Percentiles rank a stretch among this genome's conserved stretches.
Evolutionary conservation across 2,888 invertebrate genomes (phyloP).

Genomic region (Sarcophaga caerulescens): DNA sequence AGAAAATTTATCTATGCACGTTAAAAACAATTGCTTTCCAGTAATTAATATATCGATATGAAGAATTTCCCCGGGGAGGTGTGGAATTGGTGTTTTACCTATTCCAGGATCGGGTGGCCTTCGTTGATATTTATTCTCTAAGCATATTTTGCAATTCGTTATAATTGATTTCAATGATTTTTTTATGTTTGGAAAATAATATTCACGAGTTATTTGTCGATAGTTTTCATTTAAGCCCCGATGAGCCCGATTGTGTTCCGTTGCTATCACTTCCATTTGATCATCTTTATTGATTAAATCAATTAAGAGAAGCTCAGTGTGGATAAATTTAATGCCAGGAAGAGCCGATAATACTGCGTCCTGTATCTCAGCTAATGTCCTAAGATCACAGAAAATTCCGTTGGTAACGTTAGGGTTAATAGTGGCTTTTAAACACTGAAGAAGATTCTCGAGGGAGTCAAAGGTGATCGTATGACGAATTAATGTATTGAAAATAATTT

Average conservation of each 20-base stretch:
- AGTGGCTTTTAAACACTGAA: not conserved
- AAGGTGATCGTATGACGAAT: not conserved
- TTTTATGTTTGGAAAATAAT: conserved; percentile 34
- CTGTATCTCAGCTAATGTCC: conserved; percentile 7
- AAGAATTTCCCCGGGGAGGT: conserved; percentile 28
- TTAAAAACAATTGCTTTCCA: conserved; percentile 31
- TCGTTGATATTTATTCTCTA: conserved; percentile 23
- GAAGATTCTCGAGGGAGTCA: too few relatives aligned
- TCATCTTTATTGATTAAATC: conserved; percentile 40
- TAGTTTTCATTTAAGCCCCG: conserved; percentile 49
- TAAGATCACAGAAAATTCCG: conserved; percentile 28
- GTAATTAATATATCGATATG: conserved; percentile 42
- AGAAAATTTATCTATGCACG: conserved; percentile 56
- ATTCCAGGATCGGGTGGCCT: conserved; percentile 28
- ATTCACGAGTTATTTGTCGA: conserved; percentile 26
- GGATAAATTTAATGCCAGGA: too few relatives aligned
- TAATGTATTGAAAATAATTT: conserved; percentile 31
- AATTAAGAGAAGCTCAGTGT: conserved; percentile 32
- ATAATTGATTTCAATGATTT: conserved; percentile 23
- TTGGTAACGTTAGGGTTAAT: conserved; percentile 47
- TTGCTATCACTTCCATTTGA: conserved; percentile 48
- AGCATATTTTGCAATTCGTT: conserved; percentile 24
- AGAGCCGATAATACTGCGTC: too few relatives aligned
- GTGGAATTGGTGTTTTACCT: conserved; percentile 16
- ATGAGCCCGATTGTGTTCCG: conserved; percentile 52